Percentiles rank a stretch among this genome's conserved stretches.
phyloP scores from a whole-genome alignment of 2,113 vertebrate genomes.

The Rhinolophus ferrumequinum region DNA sequence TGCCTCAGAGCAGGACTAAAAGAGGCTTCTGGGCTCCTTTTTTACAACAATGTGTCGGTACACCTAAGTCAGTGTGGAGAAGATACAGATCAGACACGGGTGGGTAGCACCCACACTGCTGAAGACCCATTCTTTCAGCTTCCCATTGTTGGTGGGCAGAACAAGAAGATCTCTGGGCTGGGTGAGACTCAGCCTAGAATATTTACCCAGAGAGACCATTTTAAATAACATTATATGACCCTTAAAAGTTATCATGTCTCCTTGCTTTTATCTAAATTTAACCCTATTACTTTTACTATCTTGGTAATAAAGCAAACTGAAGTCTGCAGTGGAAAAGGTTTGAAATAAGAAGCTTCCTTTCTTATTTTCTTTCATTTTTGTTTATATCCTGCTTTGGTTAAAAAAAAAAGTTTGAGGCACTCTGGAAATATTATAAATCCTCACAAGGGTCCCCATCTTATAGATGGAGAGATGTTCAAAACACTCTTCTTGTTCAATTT shows the following conservation, averaged over 20 bases:
- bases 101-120: too few relatives aligned
- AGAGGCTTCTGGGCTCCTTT: background rate
- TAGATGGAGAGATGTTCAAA: background rate
- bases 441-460: background rate
- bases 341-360: slow-evolving; percentile 57
- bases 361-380: slow-evolving; percentile 53
- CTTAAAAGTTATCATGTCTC: slow-evolving; percentile 55
- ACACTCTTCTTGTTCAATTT: background rate
- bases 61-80: background rate
- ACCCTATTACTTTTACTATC: slow-evolving; percentile 56
- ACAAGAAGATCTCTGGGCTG: background rate
- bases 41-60: background rate
- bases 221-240: slow-evolving; percentile 42
- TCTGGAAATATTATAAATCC: slow-evolving; percentile 20
- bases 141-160: background rate
- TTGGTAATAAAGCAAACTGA: slow-evolving; percentile 61
- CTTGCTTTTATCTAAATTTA: slow-evolving; percentile 72
- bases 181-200: background rate
- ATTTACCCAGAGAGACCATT: slow-evolving; percentile 47
- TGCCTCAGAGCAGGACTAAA: background rate
- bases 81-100: background rate
- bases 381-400: slow-evolving; percentile 24
- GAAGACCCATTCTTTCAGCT: background rate
- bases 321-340: background rate
- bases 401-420: background rate